Conservation (phyloP, 1,140 invertebrate genomes). For the Callitettix versicolor region DNA sequence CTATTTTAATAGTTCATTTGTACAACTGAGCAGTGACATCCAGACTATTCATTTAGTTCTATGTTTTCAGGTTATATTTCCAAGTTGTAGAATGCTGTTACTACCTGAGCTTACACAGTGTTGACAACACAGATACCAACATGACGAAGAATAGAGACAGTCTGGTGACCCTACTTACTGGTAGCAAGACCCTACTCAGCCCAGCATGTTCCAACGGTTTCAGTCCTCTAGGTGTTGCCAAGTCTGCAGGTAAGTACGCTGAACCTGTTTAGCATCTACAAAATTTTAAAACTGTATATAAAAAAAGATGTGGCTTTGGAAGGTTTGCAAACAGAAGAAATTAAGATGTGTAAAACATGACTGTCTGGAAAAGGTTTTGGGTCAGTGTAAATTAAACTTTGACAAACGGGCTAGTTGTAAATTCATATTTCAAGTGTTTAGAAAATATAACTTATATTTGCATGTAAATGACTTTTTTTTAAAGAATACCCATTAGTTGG, state of each 20-base stretch:
- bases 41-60: conserved; percentile 3
- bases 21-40: too few relatives aligned
- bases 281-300: neutral
- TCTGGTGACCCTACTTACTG: conserved; percentile 47
- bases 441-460: too few relatives aligned
- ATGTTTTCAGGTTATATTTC: conserved; percentile 42
- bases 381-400: neutral
- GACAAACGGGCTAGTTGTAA: neutral
- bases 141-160: too few relatives aligned
- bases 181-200: conserved; percentile 34
- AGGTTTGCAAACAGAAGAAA: conserved; percentile 2
- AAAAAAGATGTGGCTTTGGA: neutral
- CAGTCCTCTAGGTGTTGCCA: conserved; percentile 41
- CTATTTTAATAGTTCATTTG: too few relatives aligned
- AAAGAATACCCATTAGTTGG: too few relatives aligned
- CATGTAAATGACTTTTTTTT: too few relatives aligned
- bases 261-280: neutral
- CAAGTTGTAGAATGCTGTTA: conserved; percentile 61
- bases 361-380: neutral
- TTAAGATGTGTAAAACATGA: neutral
- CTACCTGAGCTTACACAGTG: conserved; percentile 50
- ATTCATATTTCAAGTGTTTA: neutral
- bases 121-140: conserved; percentile 35
- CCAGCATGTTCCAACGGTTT: conserved; percentile 31
- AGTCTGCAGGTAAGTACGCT: conserved; percentile 39